Evolutionary conservation across 2,113 vertebrate species (phyloP).

Genomic region (Sturnira hondurensis): DNA sequence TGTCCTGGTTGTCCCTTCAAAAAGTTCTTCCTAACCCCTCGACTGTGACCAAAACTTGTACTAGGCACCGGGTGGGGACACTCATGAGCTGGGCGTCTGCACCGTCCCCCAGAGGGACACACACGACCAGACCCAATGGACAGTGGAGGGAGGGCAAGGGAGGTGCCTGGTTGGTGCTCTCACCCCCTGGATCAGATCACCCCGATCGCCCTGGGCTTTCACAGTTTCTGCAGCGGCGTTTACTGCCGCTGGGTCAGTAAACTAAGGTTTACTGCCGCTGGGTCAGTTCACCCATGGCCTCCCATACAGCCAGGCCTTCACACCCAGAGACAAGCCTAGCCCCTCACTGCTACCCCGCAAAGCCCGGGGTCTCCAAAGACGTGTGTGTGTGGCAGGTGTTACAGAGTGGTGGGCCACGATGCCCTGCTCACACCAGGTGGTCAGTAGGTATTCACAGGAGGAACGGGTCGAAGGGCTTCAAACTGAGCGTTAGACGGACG

Average conservation of each 20-base stretch:
- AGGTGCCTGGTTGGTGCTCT: background rate
- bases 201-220: no score
- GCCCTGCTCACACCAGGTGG: background rate
- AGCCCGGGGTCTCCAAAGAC: background rate
- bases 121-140: rapidly evolving
- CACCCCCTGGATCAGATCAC: background rate
- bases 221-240: background rate
- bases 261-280: no score
- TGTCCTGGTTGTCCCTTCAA: background rate
- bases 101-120: background rate
- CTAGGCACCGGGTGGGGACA: background rate
- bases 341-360: background rate
- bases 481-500: rapidly evolving
- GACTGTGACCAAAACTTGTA: background rate
- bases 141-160: rapidly evolving
- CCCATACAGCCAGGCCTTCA: background rate
- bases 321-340: background rate
- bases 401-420: rapidly evolving
- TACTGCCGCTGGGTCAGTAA: background rate
- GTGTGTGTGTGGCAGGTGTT: background rate
- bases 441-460: rapidly evolving
- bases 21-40: background rate
- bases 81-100: background rate
- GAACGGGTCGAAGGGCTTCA: background rate
- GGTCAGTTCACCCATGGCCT: rapidly evolving